Percentiles rank a stretch among this genome's conserved stretches.
Evolutionary conservation across 2,113 vertebrate genomes (phyloP).

Genomic region (Pyxicephalus adspersus): DNA sequence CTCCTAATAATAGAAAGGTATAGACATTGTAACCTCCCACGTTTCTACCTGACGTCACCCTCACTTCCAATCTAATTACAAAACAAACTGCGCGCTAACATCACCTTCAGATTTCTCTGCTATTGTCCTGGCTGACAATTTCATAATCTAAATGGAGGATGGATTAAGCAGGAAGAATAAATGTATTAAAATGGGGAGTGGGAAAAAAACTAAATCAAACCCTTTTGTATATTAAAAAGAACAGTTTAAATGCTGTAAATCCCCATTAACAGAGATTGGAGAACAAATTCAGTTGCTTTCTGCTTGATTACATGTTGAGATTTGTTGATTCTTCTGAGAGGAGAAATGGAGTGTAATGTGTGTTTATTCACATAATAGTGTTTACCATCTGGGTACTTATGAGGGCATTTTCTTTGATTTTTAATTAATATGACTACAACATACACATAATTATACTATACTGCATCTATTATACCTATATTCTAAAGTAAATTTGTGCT

Average conservation of each 20-base stretch:
- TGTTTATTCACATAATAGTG: background rate
- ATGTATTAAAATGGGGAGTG: conserved; percentile 27
- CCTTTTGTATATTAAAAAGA: conserved; percentile 38
- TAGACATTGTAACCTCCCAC: conserved; percentile 39
- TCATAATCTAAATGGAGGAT: conserved; percentile 49
- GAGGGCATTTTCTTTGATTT: conserved; percentile 10
- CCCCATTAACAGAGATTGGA: conserved; percentile 25
- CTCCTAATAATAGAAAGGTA: conserved; percentile 23
- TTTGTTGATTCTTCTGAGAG: conserved; percentile 4
- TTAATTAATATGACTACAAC: background rate
- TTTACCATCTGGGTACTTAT: background rate
- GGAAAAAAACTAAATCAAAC: background rate
- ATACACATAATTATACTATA: background rate
- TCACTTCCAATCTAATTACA: conserved; percentile 14
- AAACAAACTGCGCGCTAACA: conserved; percentile 15
- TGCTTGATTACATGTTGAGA: conserved; percentile 34
- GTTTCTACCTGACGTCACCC: conserved; percentile 28
- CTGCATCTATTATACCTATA: no score
- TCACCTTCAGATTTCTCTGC: conserved; percentile 42
- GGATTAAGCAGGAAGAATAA: conserved; percentile 38
- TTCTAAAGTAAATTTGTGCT: no score
- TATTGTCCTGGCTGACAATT: conserved; percentile 37
- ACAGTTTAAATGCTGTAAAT: conserved; percentile 34
- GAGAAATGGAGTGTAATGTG: background rate
- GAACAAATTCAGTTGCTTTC: conserved; percentile 16